Evolutionary conservation across 2,113 vertebrate species (phyloP).

Genomic region (Pantherophis guttatus): DNA sequence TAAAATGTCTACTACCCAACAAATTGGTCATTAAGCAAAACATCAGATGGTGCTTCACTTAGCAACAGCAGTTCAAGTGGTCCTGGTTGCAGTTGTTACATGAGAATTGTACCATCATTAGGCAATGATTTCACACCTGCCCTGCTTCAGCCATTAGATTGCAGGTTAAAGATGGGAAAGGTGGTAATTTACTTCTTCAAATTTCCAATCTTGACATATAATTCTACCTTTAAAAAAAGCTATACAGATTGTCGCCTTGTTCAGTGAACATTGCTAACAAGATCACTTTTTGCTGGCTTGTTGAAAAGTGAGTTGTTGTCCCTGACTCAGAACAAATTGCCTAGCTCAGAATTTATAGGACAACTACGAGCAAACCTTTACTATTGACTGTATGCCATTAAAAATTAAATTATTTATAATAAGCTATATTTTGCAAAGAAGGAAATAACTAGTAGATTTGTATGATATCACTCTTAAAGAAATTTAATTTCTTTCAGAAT

Average conservation of each 20-base stretch:
- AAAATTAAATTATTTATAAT: neutral
- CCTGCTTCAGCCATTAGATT: neutral
- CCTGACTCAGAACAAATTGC: neutral
- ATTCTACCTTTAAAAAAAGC: neutral
- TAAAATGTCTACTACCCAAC: neutral
- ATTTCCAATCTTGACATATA: neutral
- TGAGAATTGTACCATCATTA: neutral
- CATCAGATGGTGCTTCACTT: neutral
- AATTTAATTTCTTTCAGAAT: neutral
- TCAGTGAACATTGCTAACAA: neutral
- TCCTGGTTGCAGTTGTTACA: neutral
- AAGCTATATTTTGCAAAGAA: neutral
- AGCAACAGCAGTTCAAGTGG: neutral
- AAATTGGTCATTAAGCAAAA: neutral
- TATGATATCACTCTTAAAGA: neutral
- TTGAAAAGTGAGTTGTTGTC: neutral
- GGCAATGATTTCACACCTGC: neutral
- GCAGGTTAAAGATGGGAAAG: neutral
- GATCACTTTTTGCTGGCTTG: neutral
- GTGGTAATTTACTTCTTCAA: neutral
- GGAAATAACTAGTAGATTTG: neutral
- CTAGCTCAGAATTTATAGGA: neutral
- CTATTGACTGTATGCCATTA: neutral
- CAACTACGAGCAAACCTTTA: conserved; percentile 13
- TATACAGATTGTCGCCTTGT: neutral